These are phyloP conservation scores for Phalanger gymnotis DNA, from an alignment of 2,797 vertebrate species.

Conservation along the genomic window DNA sequence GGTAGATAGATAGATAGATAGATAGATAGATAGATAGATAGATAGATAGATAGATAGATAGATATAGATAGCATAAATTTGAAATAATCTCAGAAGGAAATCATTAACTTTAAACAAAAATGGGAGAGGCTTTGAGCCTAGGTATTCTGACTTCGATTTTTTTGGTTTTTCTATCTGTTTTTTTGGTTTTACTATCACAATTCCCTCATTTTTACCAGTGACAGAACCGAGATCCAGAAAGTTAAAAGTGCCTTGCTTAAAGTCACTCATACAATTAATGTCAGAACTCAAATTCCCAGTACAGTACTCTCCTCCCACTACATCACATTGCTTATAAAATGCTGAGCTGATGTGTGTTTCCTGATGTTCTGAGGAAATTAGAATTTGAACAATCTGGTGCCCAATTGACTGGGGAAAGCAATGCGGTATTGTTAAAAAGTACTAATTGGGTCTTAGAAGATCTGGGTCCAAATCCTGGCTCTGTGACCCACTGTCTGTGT, in stretches of 20 bases:
- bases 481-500: not conserved
- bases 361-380: not conserved
- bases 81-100: not conserved
- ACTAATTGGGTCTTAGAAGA: not conserved
- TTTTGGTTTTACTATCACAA: not conserved
- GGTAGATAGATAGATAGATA: not conserved
- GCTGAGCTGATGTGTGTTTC: not conserved
- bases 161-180: not conserved
- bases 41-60: not conserved
- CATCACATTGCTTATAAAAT: not conserved
- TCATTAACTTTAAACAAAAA: not conserved
- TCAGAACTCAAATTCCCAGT: not conserved
- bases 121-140: not conserved
- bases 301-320: not conserved
- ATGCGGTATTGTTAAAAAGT: not conserved
- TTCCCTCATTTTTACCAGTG: not conserved
- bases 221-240: not conserved
- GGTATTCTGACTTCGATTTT: not conserved
- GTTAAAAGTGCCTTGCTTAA: not conserved
- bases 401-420: not conserved
- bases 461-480: not conserved
- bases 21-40: no score
- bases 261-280: not conserved
- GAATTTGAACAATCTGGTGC: not conserved
- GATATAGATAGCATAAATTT: not conserved